Base-by-base conservation (phyloP, 2,888 invertebrate species). In the Conomelus anceps region DNA sequence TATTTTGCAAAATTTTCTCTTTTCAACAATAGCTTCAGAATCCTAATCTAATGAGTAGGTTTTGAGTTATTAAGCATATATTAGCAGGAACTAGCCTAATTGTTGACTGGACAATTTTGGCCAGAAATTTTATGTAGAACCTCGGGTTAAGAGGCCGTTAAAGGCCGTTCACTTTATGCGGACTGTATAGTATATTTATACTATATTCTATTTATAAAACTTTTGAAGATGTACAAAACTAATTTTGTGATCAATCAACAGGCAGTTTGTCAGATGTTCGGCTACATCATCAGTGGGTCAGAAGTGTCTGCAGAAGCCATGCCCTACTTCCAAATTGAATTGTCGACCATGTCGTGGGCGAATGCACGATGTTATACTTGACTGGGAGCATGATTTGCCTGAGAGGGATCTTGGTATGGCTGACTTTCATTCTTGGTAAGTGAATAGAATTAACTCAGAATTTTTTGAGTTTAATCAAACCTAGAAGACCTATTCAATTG, bases 321-420 rank as follows among this genome's bases (percentile, higher is more conserved):
- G 97, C 91, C 96, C 96, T 84, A 95, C 96, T 11, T 94, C 95
- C 23, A 94, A 94, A 91, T 93, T 94, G 89, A 94, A 94, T 85
- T 94, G 95, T 24, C 95, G 97, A n/a, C 94, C 95, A n/a, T 98
- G 98, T 92, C 95, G 99, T 87, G 99, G 99, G 0, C 95, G 96
- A 91, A 94, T 99, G 89, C 95, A 96, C 91, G 99, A 99, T 93
- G 98, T 97, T 20, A 97, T 99, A 90, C 94, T 99, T 84, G 99
- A 99, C 93, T 99, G 99, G 99, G 99, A 99, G 92, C 97, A 98
- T 92, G 96, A 96, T 93, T 94, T 99, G 91, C 99, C 99, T 0
- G 96, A 97, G 91, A 95, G 96, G 92, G 98, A 98, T 93, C 94
- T 98, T 24, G 95, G 96, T 89, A 95, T 97, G 94, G 96, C 98